Evolutionary conservation across 1,140 invertebrate genomes (phyloP).

Genomic region (Anadara kagoshimensis): DNA sequence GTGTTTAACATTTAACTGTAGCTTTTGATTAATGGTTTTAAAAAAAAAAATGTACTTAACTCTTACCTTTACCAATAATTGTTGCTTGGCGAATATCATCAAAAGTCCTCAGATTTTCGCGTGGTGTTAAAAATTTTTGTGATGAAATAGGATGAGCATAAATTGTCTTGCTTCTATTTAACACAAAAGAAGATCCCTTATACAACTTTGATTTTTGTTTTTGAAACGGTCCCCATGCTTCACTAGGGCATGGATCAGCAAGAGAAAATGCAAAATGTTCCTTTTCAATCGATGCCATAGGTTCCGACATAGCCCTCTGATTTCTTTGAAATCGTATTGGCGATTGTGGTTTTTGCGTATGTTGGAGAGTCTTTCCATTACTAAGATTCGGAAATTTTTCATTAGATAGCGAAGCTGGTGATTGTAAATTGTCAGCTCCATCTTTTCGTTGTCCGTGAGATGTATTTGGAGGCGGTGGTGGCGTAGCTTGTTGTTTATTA

Average conservation of each 20-base stretch:
- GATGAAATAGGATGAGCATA: constrained; percentile 41
- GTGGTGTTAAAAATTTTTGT: constrained; percentile 44
- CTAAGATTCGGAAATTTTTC: background rate
- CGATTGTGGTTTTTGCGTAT: background rate
- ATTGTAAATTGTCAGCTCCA: background rate
- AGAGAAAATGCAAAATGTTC: constrained; percentile 15
- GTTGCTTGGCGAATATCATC: constrained; percentile 42
- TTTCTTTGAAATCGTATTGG: background rate
- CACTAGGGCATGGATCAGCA: constrained; percentile 29
- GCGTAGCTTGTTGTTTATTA: background rate
- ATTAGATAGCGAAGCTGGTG: background rate
- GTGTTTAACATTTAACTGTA: too few species aligned
- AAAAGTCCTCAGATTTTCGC: constrained; percentile 34
- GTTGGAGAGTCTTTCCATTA: constrained; percentile 3
- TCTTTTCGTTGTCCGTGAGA: constrained; percentile 21
- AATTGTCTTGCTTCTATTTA: constrained; percentile 41
- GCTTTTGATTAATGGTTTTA: too few species aligned
- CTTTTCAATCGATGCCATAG: background rate
- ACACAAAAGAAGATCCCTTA: constrained; percentile 21
- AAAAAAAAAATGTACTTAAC: background rate
- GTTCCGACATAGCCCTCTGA: constrained; percentile 2
- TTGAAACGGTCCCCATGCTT: constrained; percentile 37
- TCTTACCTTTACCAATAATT: constrained; percentile 51
- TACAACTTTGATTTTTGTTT: constrained; percentile 40
- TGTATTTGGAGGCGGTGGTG: constrained; percentile 34